Evolutionary conservation across 2,113 vertebrate species (phyloP).

Genomic region (Tangachromis dhanisi): DNA sequence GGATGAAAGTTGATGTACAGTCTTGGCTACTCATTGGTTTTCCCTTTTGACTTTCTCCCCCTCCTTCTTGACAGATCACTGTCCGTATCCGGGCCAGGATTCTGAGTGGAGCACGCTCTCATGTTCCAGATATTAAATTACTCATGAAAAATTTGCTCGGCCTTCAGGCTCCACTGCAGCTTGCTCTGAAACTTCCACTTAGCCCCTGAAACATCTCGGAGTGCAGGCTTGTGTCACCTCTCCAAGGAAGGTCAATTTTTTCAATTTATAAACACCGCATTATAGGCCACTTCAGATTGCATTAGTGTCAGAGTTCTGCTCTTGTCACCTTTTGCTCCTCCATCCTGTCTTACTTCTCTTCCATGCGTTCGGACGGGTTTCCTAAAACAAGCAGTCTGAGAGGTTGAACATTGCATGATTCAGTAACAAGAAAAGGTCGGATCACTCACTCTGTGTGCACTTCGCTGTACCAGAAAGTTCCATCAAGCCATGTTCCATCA

Average conservation of each 20-base stretch:
- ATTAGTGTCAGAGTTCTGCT: slow-evolving; percentile 58
- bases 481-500: slow-evolving; percentile 15
- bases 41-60: not conserved
- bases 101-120: slow-evolving; percentile 50
- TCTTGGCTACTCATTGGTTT: slow-evolving; percentile 13
- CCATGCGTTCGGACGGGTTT: not conserved
- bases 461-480: slow-evolving; percentile 49
- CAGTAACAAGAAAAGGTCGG: slow-evolving; percentile 28
- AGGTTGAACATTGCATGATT: slow-evolving; percentile 51
- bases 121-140: slow-evolving; percentile 81
- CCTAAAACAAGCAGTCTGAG: slow-evolving; percentile 42
- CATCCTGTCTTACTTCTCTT: not conserved
- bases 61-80: slow-evolving; percentile 34
- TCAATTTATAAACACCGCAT: slow-evolving; percentile 65
- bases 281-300: slow-evolving; percentile 56
- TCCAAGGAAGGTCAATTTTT: slow-evolving; percentile 70
- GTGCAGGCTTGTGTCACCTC: slow-evolving; percentile 66
- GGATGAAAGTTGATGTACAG: slow-evolving; percentile 7
- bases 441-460: slow-evolving; percentile 49
- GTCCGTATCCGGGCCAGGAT: slow-evolving; percentile 51
- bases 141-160: slow-evolving; percentile 76
- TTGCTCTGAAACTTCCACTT: slow-evolving; percentile 60
- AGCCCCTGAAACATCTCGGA: slow-evolving; percentile 46
- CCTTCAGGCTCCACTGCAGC: slow-evolving; percentile 60
- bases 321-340: slow-evolving; percentile 49